Evolutionary conservation across 2,888 invertebrate genomes (phyloP).

Genomic region (Leptopilina drosophilae): DNA sequence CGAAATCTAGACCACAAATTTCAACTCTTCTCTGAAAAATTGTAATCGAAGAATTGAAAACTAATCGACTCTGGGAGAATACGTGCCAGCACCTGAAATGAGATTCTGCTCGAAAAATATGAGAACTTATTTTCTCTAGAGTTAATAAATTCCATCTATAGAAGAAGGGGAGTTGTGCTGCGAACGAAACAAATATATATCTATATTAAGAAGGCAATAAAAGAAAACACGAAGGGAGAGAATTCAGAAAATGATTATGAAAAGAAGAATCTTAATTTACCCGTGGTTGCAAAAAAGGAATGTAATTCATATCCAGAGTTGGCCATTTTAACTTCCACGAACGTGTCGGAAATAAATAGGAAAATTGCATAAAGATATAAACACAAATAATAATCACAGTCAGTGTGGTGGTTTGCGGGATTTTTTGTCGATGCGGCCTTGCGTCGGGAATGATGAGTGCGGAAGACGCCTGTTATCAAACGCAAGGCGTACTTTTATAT

Average conservation of each 20-base stretch:
- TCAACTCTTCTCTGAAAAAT: no score
- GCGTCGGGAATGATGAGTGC: slow-evolving; percentile 38
- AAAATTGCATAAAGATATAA: slow-evolving; percentile 33
- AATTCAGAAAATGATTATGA: slow-evolving; percentile 13
- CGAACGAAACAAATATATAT: neutral
- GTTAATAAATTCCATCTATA: no score
- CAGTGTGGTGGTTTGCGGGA: slow-evolving; percentile 5
- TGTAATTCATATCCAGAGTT: slow-evolving; percentile 23
- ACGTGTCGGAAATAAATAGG: slow-evolving; percentile 36
- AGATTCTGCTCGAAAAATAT: no score
- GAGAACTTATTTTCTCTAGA: no score
- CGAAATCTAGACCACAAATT: no score
- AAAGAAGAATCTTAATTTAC: slow-evolving; percentile 17
- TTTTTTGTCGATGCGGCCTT: neutral
- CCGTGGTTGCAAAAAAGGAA: neutral
- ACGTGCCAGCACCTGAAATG: no score
- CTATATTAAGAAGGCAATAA: slow-evolving; percentile 4
- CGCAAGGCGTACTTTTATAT: slow-evolving; percentile 11
- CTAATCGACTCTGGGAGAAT: no score
- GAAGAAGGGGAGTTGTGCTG: no score
- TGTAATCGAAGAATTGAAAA: no score
- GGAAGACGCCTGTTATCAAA: slow-evolving; percentile 38
- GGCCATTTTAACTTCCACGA: slow-evolving; percentile 22
- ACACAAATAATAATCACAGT: slow-evolving; percentile 39
- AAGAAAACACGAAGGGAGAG: neutral